These are phyloP conservation scores for Selenia dentaria DNA, from an alignment of 2,888 invertebrate species.

Conservation along the genomic window DNA sequence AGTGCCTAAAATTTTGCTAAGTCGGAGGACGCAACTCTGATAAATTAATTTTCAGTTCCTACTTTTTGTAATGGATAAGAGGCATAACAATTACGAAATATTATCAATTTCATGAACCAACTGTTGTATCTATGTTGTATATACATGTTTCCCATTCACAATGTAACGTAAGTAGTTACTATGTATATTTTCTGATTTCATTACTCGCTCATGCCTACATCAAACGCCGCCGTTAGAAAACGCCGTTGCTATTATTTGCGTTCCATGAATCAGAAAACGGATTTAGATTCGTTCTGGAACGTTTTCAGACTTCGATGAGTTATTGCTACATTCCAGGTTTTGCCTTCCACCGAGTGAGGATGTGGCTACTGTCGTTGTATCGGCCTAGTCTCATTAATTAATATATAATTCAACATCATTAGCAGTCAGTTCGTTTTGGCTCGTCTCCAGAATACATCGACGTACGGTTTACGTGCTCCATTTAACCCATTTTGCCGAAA, in stretches of 20 bases:
- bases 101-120: too few relatives aligned
- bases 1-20: too few relatives aligned
- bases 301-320: constrained; percentile 50
- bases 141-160: too few relatives aligned
- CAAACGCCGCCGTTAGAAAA: constrained; percentile 41
- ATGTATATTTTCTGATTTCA: constrained; percentile 5
- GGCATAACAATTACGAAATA: too few relatives aligned
- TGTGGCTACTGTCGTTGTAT: constrained; percentile 34
- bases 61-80: too few relatives aligned
- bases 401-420: constrained; percentile 56
- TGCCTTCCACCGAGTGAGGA: constrained; percentile 34
- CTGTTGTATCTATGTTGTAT: too few relatives aligned
- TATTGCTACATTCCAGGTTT: constrained; percentile 38
- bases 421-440: constrained; percentile 59
- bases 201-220: constrained; percentile 18
- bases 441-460: constrained; percentile 55
- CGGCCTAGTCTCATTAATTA: constrained; percentile 60
- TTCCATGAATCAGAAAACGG: constrained; percentile 59
- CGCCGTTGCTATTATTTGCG: constrained; percentile 49
- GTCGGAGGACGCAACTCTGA: too few relatives aligned
- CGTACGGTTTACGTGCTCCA: constrained; percentile 53
- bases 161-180: too few relatives aligned
- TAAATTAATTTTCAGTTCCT: too few relatives aligned
- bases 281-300: constrained; percentile 56
- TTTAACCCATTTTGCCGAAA: constrained; percentile 67